Conservation (phyloP, 2,888 invertebrate species). For the Tromatobia lineatoria region DNA sequence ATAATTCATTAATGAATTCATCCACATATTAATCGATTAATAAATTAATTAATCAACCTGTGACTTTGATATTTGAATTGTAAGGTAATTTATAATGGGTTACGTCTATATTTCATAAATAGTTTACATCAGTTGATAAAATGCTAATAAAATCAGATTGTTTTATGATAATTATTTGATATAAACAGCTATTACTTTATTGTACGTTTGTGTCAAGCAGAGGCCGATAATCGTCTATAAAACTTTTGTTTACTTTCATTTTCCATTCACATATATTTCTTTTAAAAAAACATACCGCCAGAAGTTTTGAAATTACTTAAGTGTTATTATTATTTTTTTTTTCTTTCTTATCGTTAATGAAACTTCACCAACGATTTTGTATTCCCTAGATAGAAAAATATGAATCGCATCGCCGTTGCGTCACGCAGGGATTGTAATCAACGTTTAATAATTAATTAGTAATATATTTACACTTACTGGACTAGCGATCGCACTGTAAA, state of each 20-base stretch:
- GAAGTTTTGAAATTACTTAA: conserved; percentile 10
- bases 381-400: conserved; percentile 66
- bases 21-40: too few relatives aligned
- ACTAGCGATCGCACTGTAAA: conserved; percentile 42
- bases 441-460: conserved; percentile 52
- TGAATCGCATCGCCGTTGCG: conserved; percentile 54
- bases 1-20: too few relatives aligned
- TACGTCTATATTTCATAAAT: conserved; percentile 39
- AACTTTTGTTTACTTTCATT: conserved; percentile 1
- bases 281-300: conserved; percentile 30
- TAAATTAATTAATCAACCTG: too few relatives aligned
- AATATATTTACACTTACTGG: conserved; percentile 64
- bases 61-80: conserved; percentile 23
- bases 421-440: conserved; percentile 40
- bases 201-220: conserved; percentile 59
- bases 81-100: conserved; percentile 19
- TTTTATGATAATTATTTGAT: neutral
- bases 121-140: conserved; percentile 36
- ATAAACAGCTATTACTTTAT: conserved; percentile 50
- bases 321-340: conserved; percentile 22
- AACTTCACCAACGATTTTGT: conserved; percentile 37
- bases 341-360: conserved; percentile 24
- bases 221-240: conserved; percentile 61
- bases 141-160: neutral
- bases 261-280: conserved; percentile 7